Base-by-base conservation (phyloP, 2,888 invertebrate genomes). In the Liodrosophila aerea region DNA sequence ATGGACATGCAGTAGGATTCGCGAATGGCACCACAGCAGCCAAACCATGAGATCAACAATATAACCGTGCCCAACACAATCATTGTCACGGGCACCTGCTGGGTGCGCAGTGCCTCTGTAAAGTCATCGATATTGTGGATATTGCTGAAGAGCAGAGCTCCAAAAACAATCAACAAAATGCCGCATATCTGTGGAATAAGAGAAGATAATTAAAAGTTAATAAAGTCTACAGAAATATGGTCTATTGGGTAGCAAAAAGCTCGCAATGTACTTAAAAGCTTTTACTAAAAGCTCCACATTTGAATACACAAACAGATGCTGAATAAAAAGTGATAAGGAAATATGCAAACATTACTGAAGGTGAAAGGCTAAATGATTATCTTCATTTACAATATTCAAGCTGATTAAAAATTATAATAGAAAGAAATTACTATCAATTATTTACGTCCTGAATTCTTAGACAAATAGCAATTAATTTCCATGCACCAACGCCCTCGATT, bases 1-100 rank as follows among this genome's bases (percentile, higher is more conserved):
- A 95, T 92, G 62, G 95, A 93, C 94, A 97, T 95, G 91, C 96
- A 96, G 89, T 96, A 94, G 88, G 95, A 97, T 90, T 97, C 96
- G 65, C 95, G 93, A 67, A 95, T 93, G 11, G 97, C 96, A 39
- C 97, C 97, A 87, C 96, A 97, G 91, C 97, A 97, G 62, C 97
- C 97, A 88, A 97, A 95, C 92, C 96, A 96, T 2, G 96, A 95
- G 73, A 97, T 94, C 78, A 96, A 87, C 88, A 96, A 94, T 76
- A 95, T 93, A 27, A 95, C 88, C 7, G 92, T 91, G 15, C 95
- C 95, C 67, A 95, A 90, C 46, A 94, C 90, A 68, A 95, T 94
- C 85, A 95, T 92, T 45, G 93, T 89, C 84, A 94, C 91, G 0
- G 95, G 93, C 1, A 94, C 93, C 47, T 93, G 91, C n/a, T 92